Percentiles rank a stretch among this genome's conserved stretches.
phyloP scores from a whole-genome alignment of 2,797 vertebrate genomes.

The Morus bassanus region DNA sequence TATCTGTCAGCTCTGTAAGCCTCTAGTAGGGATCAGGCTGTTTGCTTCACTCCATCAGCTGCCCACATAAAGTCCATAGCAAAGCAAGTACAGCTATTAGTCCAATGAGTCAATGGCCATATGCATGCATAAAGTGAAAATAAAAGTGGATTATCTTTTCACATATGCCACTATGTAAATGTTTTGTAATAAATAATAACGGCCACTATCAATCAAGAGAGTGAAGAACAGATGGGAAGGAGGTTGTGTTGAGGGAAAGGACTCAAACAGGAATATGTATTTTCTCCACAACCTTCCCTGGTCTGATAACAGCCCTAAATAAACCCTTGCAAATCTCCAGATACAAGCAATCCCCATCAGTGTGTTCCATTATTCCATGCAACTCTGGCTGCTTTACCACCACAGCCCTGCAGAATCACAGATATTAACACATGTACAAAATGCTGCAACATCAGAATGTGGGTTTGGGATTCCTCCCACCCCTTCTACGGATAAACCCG shows the following conservation, averaged over 20 bases:
- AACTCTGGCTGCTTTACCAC: neutral
- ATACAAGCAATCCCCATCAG: neutral
- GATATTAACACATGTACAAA: neutral
- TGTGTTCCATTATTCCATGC: neutral
- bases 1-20: neutral
- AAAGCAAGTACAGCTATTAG: neutral
- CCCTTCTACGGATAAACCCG: neutral
- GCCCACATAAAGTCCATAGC: neutral
- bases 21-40: neutral
- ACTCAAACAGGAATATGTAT: neutral
- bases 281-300: neutral
- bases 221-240: conserved; percentile 16
- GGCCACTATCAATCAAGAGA: neutral
- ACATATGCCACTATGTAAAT: neutral
- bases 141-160: neutral
- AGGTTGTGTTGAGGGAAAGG: neutral
- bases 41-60: neutral
- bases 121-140: neutral
- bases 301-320: neutral
- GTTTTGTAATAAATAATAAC: neutral
- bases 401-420: neutral
- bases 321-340: neutral
- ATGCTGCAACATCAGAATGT: neutral
- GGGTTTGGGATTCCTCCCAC: neutral
- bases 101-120: neutral